A percentile compares a stretch with the other conserved stretches of the same genome.
phyloP scores from a whole-genome alignment of 2,113 vertebrate genomes.

The Sinocyclocheilus anophthalmus region DNA sequence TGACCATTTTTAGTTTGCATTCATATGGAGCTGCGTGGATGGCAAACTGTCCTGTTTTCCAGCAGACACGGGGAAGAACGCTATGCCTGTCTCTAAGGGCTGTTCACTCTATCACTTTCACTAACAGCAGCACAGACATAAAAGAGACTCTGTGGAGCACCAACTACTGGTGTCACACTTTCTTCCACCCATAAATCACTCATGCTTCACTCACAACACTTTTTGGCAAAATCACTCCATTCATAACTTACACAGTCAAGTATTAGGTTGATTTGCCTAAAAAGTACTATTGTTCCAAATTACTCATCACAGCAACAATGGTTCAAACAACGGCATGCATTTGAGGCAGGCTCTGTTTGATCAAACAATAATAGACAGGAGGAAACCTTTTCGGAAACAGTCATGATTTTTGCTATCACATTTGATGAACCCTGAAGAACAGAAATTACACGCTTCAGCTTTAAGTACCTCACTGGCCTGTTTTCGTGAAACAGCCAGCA shows the following conservation, averaged over 20 bases:
- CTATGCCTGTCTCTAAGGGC: not conserved
- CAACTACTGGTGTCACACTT: not conserved
- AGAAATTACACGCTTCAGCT: not conserved
- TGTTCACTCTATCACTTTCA: not conserved
- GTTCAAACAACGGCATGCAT: not conserved
- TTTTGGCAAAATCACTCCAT: not conserved
- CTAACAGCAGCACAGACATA: not conserved
- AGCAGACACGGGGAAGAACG: not conserved
- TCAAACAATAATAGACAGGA: not conserved
- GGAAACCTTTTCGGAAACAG: not conserved
- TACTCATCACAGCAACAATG: not conserved
- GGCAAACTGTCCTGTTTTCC: not conserved
- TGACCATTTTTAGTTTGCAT: not conserved
- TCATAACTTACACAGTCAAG: not conserved
- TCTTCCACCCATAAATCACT: not conserved
- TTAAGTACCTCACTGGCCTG: not conserved
- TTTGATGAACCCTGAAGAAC: not conserved
- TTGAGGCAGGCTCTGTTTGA: not conserved
- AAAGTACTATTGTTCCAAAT: not conserved
- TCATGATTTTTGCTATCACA: not conserved
- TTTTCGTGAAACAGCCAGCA: not conserved
- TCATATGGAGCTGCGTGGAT: not conserved
- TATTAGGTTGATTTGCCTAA: not conserved
- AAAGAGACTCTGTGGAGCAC: not conserved
- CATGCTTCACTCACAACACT: not conserved